These are phyloP conservation scores for Indicator indicator DNA, from an alignment of 2,113 vertebrate species.

Conservation along the genomic window DNA sequence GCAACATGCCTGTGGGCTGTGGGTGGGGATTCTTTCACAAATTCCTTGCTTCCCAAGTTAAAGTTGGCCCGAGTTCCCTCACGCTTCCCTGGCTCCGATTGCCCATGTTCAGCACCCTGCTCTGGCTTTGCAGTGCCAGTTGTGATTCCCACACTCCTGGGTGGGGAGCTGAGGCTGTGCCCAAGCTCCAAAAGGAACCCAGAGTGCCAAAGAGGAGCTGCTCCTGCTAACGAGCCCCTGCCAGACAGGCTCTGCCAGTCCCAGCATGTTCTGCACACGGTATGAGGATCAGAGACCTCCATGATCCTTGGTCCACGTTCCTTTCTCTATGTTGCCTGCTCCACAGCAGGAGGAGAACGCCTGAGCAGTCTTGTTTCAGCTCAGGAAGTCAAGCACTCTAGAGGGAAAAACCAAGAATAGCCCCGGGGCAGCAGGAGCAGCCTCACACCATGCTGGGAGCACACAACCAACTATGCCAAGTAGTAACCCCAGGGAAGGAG, in stretches of 20 bases:
- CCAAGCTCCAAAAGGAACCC: not conserved
- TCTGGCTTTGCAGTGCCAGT: not conserved
- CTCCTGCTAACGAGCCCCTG: not conserved
- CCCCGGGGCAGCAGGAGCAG: not conserved
- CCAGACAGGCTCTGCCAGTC: not conserved
- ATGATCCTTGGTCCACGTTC: not conserved
- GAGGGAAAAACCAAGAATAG: not conserved
- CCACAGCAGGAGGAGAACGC: not conserved
- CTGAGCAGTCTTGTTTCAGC: not conserved
- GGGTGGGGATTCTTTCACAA: not conserved
- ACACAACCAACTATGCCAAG: not conserved
- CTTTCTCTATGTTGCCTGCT: not conserved
- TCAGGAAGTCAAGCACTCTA: accelerated
- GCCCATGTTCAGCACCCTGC: not conserved
- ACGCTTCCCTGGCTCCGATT: not conserved
- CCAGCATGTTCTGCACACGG: not conserved
- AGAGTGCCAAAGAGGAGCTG: not conserved
- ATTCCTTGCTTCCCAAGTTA: not conserved
- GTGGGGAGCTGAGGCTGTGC: not conserved
- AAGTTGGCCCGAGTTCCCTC: not conserved
- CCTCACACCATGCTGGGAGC: accelerated
- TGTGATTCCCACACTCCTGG: not conserved
- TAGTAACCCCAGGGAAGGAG: not conserved
- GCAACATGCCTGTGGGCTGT: not conserved
- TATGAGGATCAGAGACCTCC: not conserved